Base-by-base conservation (phyloP, 2,113 vertebrate genomes). In the Paraplagusia blochii region DNA sequence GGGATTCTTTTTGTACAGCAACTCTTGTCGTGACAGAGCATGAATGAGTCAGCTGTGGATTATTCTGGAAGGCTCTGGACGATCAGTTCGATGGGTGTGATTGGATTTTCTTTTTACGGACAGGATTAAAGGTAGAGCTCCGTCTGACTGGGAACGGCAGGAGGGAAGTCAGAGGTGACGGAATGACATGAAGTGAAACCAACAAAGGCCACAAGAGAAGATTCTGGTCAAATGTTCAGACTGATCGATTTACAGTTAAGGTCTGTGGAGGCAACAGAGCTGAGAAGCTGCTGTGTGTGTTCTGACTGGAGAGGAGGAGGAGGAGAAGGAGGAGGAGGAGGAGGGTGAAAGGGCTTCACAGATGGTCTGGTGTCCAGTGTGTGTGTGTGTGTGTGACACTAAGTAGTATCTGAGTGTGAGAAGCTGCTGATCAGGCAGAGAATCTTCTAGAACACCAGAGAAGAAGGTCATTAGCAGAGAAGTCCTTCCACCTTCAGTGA, bases 341-440 rank as follows among this genome's bases (percentile, higher is more conserved):
- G 52, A 44, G 22, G 4, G 36, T 60, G 33, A 62, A 55, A 48
- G 22, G 63, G 53, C 42, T 47, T 57, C 53, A 58, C 72, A 79
- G 83, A 77, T 86, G 85, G 70, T 65, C 40, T 61, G 43, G 66
- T 71, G 67, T 60, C 40, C 7, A 35, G 45, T 67, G 81, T 87
- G 45, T 45, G 29, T 85, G 22, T 29, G 22, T 45, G 29, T 85
- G 82, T 43, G 29, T 85, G 85, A 88, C 85, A 83, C 53, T 44
- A 63, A 85, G 83, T 74, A 62, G 54, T 38, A 22, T 63, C 69
- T 79, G 63, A 57, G 68, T 72, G 69, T 81, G 76, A 81, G 74
- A 78, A 62, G 69, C 57, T 56, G 49, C 34, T 69, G 58, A 62
- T 29, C 22, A 29, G 22, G 53, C 45, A 65, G 34, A 55, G 13